A percentile compares a stretch with the other conserved stretches of the same genome.
These are phyloP conservation scores for Rhamnusium bicolor DNA, from an alignment of 2,888 invertebrate genomes.

Conservation along the genomic window DNA sequence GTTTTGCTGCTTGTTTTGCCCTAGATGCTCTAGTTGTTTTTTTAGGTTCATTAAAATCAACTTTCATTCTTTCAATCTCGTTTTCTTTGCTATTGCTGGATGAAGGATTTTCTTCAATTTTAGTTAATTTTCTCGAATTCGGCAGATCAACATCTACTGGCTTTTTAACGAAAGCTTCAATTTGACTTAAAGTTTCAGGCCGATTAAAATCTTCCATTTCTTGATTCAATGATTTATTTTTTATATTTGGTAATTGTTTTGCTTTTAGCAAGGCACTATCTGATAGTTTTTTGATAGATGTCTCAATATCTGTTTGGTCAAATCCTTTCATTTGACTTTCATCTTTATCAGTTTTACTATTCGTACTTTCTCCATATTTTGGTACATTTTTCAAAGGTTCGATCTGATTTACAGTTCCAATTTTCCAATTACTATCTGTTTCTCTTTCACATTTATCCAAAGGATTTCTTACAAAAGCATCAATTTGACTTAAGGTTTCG, in stretches of 20 bases:
- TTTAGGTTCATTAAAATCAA: too few relatives aligned
- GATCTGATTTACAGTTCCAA: conserved; percentile 46
- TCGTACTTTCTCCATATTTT: conserved; percentile 2
- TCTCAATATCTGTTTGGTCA: background rate
- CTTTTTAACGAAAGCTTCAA: conserved; percentile 41
- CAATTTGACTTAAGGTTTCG: background rate
- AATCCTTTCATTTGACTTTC: conserved; percentile 7
- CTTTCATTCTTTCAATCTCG: too few relatives aligned
- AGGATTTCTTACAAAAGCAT: background rate
- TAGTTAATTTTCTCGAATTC: too few relatives aligned
- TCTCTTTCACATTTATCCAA: background rate
- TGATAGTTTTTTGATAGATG: background rate
- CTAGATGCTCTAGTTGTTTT: too few relatives aligned
- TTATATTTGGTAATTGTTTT: background rate
- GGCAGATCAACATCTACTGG: background rate
- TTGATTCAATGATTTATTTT: background rate
- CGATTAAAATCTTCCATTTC: background rate
- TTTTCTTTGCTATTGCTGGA: too few relatives aligned
- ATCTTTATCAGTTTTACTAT: background rate
- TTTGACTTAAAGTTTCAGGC: conserved; percentile 32
- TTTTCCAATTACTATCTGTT: background rate
- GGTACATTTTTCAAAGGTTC: conserved; percentile 27
- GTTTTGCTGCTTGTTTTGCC: background rate
- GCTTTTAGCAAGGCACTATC: background rate
- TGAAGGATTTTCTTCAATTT: too few relatives aligned